Evolutionary conservation across 2,797 vertebrate genomes (phyloP), one percentile per base, ranked within the genome.

Genomic region (Pangasius krempfi): DNA sequence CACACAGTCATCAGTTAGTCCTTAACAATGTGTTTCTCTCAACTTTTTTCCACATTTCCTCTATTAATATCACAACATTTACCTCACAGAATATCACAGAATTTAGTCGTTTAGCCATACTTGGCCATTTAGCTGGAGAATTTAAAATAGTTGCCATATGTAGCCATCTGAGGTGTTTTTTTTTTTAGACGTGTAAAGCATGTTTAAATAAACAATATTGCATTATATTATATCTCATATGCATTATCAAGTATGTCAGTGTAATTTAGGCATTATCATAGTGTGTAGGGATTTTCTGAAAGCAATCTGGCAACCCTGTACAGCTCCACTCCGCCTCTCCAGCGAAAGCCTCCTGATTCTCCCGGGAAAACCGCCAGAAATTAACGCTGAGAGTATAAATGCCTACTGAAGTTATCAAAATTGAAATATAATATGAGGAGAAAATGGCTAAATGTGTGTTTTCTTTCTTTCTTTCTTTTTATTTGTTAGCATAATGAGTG

Each of bases 281-380:
- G 13, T 54, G 37, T 27, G 12, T 56, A 22, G 30, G 68, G 84
- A 85, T 40, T 85, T 44, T 73, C 7, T 25, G 9, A 4, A 8
- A 73, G 1, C 50, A 85, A 75, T 86, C 84, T 86, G 84, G 84
- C 84, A 86, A 86, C 84, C 70, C 3, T 6, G 14, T 13, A 18
- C 22, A 86, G 54, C 50, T 86, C 22, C 14, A 86, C 84, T 86
- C 84, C 84, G 20, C 84, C 84, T 86, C 84, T 75, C 33, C 4
- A 18, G 70, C 37, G 60, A 44, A 86, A 75, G 30, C 30, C 47
- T 85, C 47, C 16, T 25, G 47, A 75, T 27, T 73, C 68, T 86
- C 52, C 25, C 1, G 52, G 70, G 84, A 60, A 75, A 86, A n/a
- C 22, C 7, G 84, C 84, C 84, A 86, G 84, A 47, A 40, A 86